Base-by-base conservation (phyloP, 1,140 invertebrate species). In the Macrobrachium rosenbergii region DNA sequence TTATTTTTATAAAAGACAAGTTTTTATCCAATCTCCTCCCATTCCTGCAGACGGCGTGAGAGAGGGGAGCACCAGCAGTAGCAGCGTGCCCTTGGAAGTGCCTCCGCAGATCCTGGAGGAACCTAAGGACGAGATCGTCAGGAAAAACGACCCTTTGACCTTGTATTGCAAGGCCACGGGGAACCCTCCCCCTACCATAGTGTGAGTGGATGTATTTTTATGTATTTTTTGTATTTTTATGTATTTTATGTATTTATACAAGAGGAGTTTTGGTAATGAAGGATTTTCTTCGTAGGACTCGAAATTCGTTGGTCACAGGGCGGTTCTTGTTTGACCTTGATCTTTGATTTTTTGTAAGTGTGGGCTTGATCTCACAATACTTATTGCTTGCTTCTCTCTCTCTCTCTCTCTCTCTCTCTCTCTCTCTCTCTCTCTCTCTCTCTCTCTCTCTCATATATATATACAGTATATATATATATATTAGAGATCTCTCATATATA, bases 101-200 rank as follows among this genome's bases (percentile, higher is more conserved):
- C 94, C 95, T 58, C 98, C 97, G 0, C 93, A 96, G 89, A 98
- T 99, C 92, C 96, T 96, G 75, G 97, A 99, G 92, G 97, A 99
- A 92, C 98, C 98, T 45, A 94, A 96, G 77, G 96, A 98, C 92
- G 95, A 97, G 89, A 95, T 97, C 87, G 97, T 98, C n/a, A 95
- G 96, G 59, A 96, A 96, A 91, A 97, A 98, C 92, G 96, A 97
- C 91, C 96, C 96, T 59, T 96, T 96, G 69, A 97, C 96, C 73
- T 93, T 98, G 52, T 96, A 97, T 91, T 98, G 97, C 92, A 96
- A 97, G 23, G 95, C 95, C 11, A 94, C 94, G 79, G 96, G 96
- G 2, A 94, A 94, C 52, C 95, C 95, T 28, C 91, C 94, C 85
- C 95, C 95, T 3, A 93, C 92, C 12, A 94, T 96, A 89, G 93